Base-by-base conservation (phyloP, 2,888 invertebrate genomes). In the Parnassius orleans region DNA sequence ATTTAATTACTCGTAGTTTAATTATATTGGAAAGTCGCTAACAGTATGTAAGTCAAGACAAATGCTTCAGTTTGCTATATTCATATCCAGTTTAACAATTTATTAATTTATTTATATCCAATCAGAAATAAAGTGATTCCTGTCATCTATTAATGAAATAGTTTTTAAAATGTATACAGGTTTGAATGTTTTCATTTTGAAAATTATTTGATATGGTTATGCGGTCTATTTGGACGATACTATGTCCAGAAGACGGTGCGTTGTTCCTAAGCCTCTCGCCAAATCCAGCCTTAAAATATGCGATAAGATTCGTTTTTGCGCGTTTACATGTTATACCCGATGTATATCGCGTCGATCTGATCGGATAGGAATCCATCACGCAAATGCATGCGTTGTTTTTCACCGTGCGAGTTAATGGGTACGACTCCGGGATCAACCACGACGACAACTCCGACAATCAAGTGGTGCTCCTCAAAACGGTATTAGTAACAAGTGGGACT, bases 341-440 rank as follows among this genome's bases (percentile, higher is more conserved):
- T 99, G 88, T 99, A 99, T 77, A 99, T 99, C 61, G 99, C 99
- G 92, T 99, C 99, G 68, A 99, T 94, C 89, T 99, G 99, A 92
- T 99, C 99, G 57, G 98, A 98, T 67, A 99, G 94, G 92, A 99
- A 99, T 59, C 99, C 98, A 85, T 99, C 99, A 44, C 99, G 94
- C 48, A 99, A 94, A 86, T 99, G 99, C 98, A 99, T 99, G 68
- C 99, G 95, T 84, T 99, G 99, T 81, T 99, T 99, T 86, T 99
- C 99, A 0, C 99, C 99, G 48, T 99, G 95, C 15, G 98, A 98
- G 87, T 98, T 98, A 72, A 98, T 98, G 60, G 98, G 98, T 61
- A 98, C 97, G 43, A 98, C 97, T 56, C 98, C 98, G 2, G 99
- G 98, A 91, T 99, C 99, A 10, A 99, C 99, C 0, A 99, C 98